phyloP scores from a whole-genome alignment of 2,797 vertebrate genomes.

The Helicolenus hilgendorfi region DNA sequence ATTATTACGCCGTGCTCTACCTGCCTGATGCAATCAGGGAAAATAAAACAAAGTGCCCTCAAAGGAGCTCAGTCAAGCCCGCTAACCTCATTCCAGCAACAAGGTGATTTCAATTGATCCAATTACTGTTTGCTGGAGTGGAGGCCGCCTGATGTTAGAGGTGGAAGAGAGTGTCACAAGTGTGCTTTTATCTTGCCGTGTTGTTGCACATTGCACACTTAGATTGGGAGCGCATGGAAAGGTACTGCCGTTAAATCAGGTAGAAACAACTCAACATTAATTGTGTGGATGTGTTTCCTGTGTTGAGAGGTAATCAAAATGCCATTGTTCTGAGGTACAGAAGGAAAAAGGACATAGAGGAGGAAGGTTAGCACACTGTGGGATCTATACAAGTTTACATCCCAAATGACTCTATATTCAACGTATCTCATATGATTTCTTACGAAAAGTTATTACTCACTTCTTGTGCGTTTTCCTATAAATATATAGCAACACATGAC shows the following conservation, averaged over 20 bases:
- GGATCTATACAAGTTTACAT: neutral
- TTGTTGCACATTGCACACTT: slow-evolving; percentile 44
- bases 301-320: neutral
- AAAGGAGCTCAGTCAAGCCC: slow-evolving; percentile 47
- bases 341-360: neutral
- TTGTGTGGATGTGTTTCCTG: neutral
- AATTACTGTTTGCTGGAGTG: slow-evolving; percentile 70
- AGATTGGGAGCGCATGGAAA: slow-evolving; percentile 8
- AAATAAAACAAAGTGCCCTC: slow-evolving; percentile 69
- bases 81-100: slow-evolving; percentile 65
- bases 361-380: neutral
- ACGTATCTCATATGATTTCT: no score
- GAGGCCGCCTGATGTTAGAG: slow-evolving; percentile 13
- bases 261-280: neutral
- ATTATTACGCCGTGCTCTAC: slow-evolving; percentile 59
- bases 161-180: slow-evolving; percentile 30
- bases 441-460: no score
- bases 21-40: slow-evolving; percentile 83
- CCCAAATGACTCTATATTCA: neutral
- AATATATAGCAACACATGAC: no score
- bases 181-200: slow-evolving; percentile 48
- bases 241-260: neutral
- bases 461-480: no score
- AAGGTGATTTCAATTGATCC: slow-evolving; percentile 73
- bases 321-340: neutral